Percentiles rank a stretch among this genome's conserved stretches.
phyloP scores from a whole-genome alignment of 2,113 vertebrate genomes.

The Progne subis region DNA sequence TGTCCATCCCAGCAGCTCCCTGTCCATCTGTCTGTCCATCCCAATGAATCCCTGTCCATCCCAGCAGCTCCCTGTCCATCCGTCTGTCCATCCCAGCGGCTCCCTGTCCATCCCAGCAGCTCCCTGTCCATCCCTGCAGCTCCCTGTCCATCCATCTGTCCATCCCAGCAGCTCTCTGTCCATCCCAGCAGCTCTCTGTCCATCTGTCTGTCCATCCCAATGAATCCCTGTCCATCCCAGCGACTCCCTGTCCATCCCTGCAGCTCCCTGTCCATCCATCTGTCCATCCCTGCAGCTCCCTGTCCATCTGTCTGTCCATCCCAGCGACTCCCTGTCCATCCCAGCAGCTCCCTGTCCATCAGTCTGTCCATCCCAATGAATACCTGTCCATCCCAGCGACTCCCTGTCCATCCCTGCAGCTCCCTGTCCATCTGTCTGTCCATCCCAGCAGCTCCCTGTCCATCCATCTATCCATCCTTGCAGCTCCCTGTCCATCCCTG shows the following conservation, averaged over 20 bases:
- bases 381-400: fast-evolving
- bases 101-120: fast-evolving
- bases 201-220: not conserved
- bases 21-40: not conserved
- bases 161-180: not conserved
- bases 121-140: fast-evolving
- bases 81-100: fast-evolving
- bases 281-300: fast-evolving
- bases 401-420: fast-evolving
- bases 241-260: not conserved
- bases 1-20: not conserved
- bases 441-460: fast-evolving
- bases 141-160: not conserved
- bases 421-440: not conserved
- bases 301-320: too few relatives aligned
- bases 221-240: not conserved
- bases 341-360: fast-evolving
- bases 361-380: fast-evolving
- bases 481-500: fast-evolving
- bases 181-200: not conserved
- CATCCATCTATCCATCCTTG: not conserved
- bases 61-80: fast-evolving
- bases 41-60: not conserved
- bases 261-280: too few relatives aligned
- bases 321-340: fast-evolving